Base-by-base conservation (phyloP, 2,797 vertebrate species). In the Characodon lateralis region DNA sequence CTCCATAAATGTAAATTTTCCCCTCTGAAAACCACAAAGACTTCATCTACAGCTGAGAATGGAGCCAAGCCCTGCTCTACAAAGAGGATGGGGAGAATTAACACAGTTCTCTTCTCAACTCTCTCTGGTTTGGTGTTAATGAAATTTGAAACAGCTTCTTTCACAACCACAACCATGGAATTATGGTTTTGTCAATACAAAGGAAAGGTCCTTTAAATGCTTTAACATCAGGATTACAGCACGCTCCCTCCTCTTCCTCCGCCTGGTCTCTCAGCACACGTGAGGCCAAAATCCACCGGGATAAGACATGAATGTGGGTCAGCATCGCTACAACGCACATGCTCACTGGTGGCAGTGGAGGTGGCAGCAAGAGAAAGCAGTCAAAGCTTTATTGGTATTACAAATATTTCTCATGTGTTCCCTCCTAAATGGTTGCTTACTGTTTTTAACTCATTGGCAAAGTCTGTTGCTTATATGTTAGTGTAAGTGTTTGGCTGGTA, bases 271-370 rank as follows among this genome's bases (percentile, higher is more conserved):
- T 10, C 28, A 51, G 71, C 31, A 78, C 59, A 76, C 72, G 76
- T 55, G n/a, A 74, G 65, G 84, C 78, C 80, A 81, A 88, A 84
- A 89, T 90, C 85, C 86, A 87, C 72, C 1, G 39, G 71, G 80
- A 81, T 59, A 24, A 78, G 76, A 71, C 51, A 66, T 79, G 87
- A 89, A 93, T 93, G 83, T 91, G 92, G 92, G 91, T 93, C 91
- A 91, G 41, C 82, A 87, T 83, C 55, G 63, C 80, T 75, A 74
- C 86, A 51, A 65, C 77, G 13, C 73, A 26, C 71, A 50, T 66
- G 71, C 65, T 68, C 76, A 56, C 84, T 59, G 14, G 71, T 77
- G 72, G 66, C 56, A 8, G 74, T 55, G 76, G 85, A 92, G 89
- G 90, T 89, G 83, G 82, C 77, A 74, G 76, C 66, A 69, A 80